Evolutionary conservation across 2,888 invertebrate species (phyloP), one percentile per base, ranked within the genome.

Genomic region (Lasioglossum pauxillum): DNA sequence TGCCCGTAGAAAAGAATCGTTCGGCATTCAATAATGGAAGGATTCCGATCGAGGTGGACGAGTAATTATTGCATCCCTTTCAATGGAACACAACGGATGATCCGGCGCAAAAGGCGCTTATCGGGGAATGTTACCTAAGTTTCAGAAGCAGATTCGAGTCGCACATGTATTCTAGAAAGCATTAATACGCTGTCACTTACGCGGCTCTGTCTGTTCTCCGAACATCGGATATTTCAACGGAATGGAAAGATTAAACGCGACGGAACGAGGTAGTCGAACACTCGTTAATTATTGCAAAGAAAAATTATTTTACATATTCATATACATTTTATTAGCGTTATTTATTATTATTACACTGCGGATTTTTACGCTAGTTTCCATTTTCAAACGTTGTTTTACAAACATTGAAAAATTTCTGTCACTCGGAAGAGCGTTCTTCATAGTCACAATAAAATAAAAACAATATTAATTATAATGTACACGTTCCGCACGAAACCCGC

Each of bases 21-120:
- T 84, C 84, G 75, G 41, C 27, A 72, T 69, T 71, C 80, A 79
- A 80, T 88, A 88, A 88, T 72, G 80, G 75, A 88, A 78, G 80
- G 78, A 76, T 77, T 57, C 75, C 79, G 72, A 73, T 60, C 49
- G 73, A 69, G 74, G 27, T 71, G n/a, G 57, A 74, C 57, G 49
- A 74, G 83, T 86, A 86, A 86, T 84, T 85, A 86, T 82, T 76
- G 79, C 75, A 74, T 80, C n/a, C 46, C 64, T 46, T 82, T 71
- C 82, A 64, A 79, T 35, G 74, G 76, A 72, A 82, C 57, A 53
- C 67, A 67, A 57, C 38, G 38, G 71, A 78, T 41, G 14, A 72
- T 69, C 41, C 57, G 23, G 19, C 53, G 44, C 49, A 14, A 71
- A 71, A 67, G 73, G 49, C n/a, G 73, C 38, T 53, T 35, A 16